Evolutionary conservation across 2,113 vertebrate genomes (phyloP).

Genomic region (Gasterosteus aculeatus): DNA sequence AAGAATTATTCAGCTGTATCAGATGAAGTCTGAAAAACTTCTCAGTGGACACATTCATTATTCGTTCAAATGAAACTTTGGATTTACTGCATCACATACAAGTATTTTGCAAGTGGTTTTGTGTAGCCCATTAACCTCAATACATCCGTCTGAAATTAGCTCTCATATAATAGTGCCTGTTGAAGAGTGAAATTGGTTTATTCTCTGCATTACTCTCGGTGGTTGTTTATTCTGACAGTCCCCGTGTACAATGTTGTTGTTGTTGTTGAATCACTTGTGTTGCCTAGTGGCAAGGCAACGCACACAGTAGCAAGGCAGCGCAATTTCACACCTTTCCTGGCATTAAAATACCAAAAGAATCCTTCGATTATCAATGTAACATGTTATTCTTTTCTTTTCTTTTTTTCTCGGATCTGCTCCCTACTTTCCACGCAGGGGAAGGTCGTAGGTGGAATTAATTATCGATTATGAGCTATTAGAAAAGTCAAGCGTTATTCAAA

Average conservation of each 20-base stretch:
- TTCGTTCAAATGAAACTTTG: background rate
- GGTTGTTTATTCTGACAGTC: background rate
- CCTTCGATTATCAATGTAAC: background rate
- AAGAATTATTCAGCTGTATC: slow-evolving; percentile 19
- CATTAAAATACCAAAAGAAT: background rate
- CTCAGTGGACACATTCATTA: background rate
- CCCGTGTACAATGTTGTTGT: background rate
- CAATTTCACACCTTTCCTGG: background rate
- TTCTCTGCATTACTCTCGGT: background rate
- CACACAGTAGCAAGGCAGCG: background rate
- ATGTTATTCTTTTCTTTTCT: background rate
- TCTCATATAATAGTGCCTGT: slow-evolving; percentile 10
- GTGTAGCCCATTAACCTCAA: slow-evolving; percentile 12
- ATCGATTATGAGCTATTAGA: slow-evolving; percentile 22
- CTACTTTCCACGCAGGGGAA: background rate
- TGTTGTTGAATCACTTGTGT: background rate
- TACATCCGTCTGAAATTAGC: background rate
- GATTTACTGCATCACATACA: background rate
- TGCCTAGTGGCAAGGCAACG: background rate
- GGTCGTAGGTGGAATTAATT: background rate
- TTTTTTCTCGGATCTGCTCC: too few relatives aligned
- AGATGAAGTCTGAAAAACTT: background rate
- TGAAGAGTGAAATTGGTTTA: slow-evolving; percentile 22
- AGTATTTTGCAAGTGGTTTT: background rate
- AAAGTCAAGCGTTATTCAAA: slow-evolving; percentile 14